phyloP scores from a whole-genome alignment of 2,113 vertebrate genomes.

The Myrmecophaga tridactyla region DNA sequence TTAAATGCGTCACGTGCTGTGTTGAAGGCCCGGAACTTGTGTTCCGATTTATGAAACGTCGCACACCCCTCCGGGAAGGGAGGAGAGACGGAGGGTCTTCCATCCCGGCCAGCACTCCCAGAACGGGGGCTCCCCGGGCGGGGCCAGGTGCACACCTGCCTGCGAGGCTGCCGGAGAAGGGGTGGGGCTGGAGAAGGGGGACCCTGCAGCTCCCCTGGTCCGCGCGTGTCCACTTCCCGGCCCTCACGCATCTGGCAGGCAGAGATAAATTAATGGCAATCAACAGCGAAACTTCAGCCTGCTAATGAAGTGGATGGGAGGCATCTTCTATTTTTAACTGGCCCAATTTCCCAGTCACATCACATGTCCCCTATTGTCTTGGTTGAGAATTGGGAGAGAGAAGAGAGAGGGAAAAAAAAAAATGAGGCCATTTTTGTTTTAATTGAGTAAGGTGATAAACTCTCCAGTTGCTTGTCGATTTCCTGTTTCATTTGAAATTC shows the following conservation, averaged over 20 bases:
- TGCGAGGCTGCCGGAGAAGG: not conserved
- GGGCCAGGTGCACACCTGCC: not conserved
- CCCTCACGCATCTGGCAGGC: not conserved
- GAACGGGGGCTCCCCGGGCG: not conserved
- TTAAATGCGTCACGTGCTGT: rapidly evolving
- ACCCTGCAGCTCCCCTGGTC: not conserved
- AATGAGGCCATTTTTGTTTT: conserved; percentile 56
- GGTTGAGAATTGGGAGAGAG: conserved; percentile 50
- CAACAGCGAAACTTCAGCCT: conserved; percentile 66
- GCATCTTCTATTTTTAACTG: conserved; percentile 75
- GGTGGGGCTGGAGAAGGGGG: not conserved
- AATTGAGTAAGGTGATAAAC: conserved; percentile 19
- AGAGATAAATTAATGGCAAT: conserved; percentile 57
- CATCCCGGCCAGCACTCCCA: not conserved
- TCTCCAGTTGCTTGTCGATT: not conserved
- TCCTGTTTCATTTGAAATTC: conserved; percentile 45
- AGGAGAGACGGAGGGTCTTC: not conserved
- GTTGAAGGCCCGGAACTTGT: rapidly evolving
- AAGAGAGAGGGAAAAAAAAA: not conserved
- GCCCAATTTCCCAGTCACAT: conserved; percentile 68
- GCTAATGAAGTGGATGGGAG: conserved; percentile 62
- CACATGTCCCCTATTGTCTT: conserved; percentile 73
- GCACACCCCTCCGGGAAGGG: not conserved
- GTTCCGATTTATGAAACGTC: not conserved
- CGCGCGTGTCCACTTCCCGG: not conserved